A percentile compares a stretch with the other conserved stretches of the same genome.
These are phyloP conservation scores for Danaus melanippus DNA, from an alignment of 1,140 invertebrate species.

Conservation along the genomic window DNA sequence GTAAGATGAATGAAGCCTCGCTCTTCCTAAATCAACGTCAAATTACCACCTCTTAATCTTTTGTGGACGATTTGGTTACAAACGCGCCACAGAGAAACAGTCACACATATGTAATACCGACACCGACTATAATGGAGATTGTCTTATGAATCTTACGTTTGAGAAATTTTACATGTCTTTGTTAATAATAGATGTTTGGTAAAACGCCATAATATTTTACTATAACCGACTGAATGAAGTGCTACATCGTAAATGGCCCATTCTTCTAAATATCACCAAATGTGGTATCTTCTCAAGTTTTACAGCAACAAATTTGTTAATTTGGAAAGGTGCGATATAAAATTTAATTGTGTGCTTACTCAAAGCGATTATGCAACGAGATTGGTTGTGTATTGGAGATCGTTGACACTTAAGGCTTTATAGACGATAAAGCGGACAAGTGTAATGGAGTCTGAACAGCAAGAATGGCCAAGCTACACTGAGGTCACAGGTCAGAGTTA, in stretches of 20 bases:
- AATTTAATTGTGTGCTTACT: slow-evolving; percentile 26
- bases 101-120: slow-evolving; percentile 41
- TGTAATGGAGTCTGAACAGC: slow-evolving; percentile 48
- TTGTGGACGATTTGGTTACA: slow-evolving; percentile 63
- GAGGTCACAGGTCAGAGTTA: slow-evolving; percentile 42
- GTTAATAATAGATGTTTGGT: slow-evolving; percentile 51
- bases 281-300: slow-evolving; percentile 35
- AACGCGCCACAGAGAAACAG: slow-evolving; percentile 41
- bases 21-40: slow-evolving; percentile 68
- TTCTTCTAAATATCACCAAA: slow-evolving; percentile 23
- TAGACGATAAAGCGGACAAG: slow-evolving; percentile 53
- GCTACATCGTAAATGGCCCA: slow-evolving; percentile 46
- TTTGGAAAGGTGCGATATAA: slow-evolving; percentile 23
- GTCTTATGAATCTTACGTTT: slow-evolving; percentile 59
- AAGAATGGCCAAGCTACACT: slow-evolving; percentile 25
- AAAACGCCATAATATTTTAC: slow-evolving; percentile 47
- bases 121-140: slow-evolving; percentile 41
- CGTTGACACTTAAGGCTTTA: slow-evolving; percentile 43
- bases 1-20: slow-evolving; percentile 46
- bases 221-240: slow-evolving; percentile 42
- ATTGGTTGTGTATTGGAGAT: slow-evolving; percentile 30
- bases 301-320: slow-evolving; percentile 35
- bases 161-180: slow-evolving; percentile 64
- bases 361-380: slow-evolving; percentile 22
- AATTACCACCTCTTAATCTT: slow-evolving; percentile 69